Percentiles rank a stretch among this genome's conserved stretches.
Conservation (phyloP, 2,113 vertebrate species). For the Melanerpes aurifrons region DNA sequence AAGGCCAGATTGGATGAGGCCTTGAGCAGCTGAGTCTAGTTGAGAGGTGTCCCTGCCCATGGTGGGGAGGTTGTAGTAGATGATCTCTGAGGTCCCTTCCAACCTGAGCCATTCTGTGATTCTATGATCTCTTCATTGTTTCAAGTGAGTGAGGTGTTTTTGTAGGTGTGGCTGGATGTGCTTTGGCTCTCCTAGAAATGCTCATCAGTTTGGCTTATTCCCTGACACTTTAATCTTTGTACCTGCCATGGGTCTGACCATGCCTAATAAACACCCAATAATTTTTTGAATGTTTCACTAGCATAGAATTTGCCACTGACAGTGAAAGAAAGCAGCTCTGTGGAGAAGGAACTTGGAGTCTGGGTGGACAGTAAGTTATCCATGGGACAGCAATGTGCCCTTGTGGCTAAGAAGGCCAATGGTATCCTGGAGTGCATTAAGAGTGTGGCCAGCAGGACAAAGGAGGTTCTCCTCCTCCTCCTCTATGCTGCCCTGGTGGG, state of each 20-base stretch:
- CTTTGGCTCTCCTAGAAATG: neutral
- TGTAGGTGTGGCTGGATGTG: neutral
- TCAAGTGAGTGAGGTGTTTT: neutral
- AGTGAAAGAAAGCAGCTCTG: neutral
- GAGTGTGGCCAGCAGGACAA: no score
- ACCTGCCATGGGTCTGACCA: neutral
- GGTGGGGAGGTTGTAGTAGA: no score
- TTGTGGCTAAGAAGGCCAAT: no score
- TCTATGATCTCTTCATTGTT: neutral
- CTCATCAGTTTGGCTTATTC: fast-evolving
- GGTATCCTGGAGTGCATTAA: no score
- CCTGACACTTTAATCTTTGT: neutral
- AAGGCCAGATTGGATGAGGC: no score
- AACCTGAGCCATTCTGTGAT: neutral
- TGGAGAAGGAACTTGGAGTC: no score
- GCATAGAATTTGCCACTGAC: neutral
- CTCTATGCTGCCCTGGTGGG: no score
- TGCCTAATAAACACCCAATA: neutral
- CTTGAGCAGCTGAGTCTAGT: no score
- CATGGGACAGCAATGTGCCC: no score
- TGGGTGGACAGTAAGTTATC: no score
- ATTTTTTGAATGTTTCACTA: neutral
- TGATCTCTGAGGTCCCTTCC: neutral
- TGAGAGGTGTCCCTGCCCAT: no score
- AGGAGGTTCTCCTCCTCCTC: no score